Evolutionary conservation across 2,797 vertebrate genomes (phyloP).

Genomic region (Salarias fasciatus): DNA sequence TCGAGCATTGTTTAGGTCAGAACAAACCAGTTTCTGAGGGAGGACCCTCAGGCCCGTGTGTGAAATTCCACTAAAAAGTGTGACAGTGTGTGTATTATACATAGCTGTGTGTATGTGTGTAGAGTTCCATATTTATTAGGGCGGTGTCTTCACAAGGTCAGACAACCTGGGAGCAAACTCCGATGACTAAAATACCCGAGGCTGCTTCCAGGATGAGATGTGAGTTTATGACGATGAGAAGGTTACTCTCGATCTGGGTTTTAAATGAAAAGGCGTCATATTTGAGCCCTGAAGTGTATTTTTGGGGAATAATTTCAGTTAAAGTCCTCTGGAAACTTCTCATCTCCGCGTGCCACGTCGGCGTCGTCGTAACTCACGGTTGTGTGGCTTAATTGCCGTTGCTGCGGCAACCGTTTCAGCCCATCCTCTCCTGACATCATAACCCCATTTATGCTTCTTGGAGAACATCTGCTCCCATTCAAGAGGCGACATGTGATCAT

Average conservation of each 20-base stretch:
- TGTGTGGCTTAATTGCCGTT: conserved; percentile 19
- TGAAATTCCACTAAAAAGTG: conserved; percentile 21
- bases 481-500: conserved; percentile 25
- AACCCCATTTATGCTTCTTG: conserved; percentile 35
- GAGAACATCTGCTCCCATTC: conserved; percentile 59
- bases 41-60: conserved; percentile 18
- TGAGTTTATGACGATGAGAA: conserved; percentile 12
- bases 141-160: conserved; percentile 8
- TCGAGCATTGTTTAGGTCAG: conserved; percentile 24
- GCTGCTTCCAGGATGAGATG: conserved; percentile 24
- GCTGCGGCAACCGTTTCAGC: conserved; percentile 40
- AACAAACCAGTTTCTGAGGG: conserved; percentile 19
- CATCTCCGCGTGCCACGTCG: conserved; percentile 11
- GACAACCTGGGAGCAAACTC: not conserved
- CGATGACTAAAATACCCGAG: conserved; percentile 24
- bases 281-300: conserved; percentile 9
- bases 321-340: not conserved
- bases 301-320: conserved; percentile 1
- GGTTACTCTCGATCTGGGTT: conserved; percentile 20
- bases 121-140: not conserved
- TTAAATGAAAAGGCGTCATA: conserved; percentile 19
- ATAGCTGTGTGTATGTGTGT: not conserved
- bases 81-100: conserved; percentile 3
- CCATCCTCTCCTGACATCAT: conserved; percentile 37
- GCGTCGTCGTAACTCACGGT: conserved; percentile 9